Evolutionary conservation across 2,113 vertebrate species (phyloP).

Genomic region (Arenaria interpres): DNA sequence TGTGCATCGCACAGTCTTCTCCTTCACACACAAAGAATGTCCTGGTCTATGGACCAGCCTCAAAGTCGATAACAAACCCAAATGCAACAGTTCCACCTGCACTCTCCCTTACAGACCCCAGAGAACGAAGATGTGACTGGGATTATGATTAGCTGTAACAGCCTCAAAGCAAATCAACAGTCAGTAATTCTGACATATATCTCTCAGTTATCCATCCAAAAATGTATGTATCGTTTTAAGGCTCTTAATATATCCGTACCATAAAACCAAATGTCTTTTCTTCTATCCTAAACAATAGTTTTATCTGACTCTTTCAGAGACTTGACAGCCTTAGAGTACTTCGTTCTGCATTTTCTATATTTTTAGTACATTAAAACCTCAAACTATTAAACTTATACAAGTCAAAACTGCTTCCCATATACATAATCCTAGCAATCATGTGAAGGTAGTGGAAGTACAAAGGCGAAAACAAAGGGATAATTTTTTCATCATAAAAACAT

Average conservation of each 20-base stretch:
- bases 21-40: neutral
- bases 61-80: neutral
- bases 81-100: neutral
- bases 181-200: neutral
- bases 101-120: neutral
- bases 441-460: neutral
- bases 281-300: neutral
- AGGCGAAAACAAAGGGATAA: neutral
- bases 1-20: neutral
- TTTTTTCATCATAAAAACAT: neutral
- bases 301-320: neutral
- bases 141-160: neutral
- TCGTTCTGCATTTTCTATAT: neutral
- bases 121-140: neutral
- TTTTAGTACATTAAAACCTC: neutral
- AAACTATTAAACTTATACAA: neutral
- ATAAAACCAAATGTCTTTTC: neutral
- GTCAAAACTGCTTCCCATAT: neutral
- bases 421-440: neutral
- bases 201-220: neutral
- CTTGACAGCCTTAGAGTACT: neutral
- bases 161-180: neutral
- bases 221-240: neutral
- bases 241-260: neutral
- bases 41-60: neutral